A percentile compares a stretch with the other conserved stretches of the same genome.
phyloP scores from a whole-genome alignment of 2,888 invertebrate species.

The Agriotes lineatus region DNA sequence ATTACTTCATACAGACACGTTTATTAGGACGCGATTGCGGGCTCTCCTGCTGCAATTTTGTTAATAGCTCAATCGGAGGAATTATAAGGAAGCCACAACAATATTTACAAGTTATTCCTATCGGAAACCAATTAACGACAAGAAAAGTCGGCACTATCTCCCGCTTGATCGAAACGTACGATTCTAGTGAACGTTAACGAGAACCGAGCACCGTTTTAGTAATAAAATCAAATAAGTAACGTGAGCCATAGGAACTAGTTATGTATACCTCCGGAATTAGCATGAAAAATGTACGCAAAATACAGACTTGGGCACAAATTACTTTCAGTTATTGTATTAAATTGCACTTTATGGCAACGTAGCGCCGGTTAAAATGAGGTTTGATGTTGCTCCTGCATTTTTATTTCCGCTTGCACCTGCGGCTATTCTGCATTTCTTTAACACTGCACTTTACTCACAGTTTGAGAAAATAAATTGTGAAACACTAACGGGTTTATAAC shows the following conservation, averaged over 20 bases:
- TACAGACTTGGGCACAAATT: conserved; percentile 8
- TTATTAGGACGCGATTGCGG: conserved; percentile 8
- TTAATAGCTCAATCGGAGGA: too few relatives aligned
- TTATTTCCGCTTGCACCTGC: not conserved
- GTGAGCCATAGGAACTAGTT: conserved; percentile 15
- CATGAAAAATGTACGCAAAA: conserved; percentile 10
- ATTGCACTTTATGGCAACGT: not conserved
- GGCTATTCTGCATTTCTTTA: too few relatives aligned
- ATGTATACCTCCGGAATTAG: conserved; percentile 19
- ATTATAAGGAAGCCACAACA: not conserved
- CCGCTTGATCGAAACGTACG: not conserved
- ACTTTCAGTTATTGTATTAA: conserved; percentile 18
- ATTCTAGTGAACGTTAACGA: not conserved
- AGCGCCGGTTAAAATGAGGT: not conserved
- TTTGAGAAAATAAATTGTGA: too few relatives aligned
- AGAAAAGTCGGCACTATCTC: not conserved
- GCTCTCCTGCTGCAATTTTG: too few relatives aligned
- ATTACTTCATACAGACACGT: conserved; percentile 15
- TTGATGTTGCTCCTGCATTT: not conserved
- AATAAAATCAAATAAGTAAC: conserved; percentile 21
- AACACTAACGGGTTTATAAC: too few relatives aligned
- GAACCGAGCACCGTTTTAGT: conserved; percentile 7
- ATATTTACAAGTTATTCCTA: not conserved
- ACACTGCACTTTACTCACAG: too few relatives aligned
- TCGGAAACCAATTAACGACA: conserved; percentile 12